Evolutionary conservation across 64 coral and sea anemone species (phyloP), one percentile per base, ranked within the genome.

Genomic region (Astreopora myriophthalma): DNA sequence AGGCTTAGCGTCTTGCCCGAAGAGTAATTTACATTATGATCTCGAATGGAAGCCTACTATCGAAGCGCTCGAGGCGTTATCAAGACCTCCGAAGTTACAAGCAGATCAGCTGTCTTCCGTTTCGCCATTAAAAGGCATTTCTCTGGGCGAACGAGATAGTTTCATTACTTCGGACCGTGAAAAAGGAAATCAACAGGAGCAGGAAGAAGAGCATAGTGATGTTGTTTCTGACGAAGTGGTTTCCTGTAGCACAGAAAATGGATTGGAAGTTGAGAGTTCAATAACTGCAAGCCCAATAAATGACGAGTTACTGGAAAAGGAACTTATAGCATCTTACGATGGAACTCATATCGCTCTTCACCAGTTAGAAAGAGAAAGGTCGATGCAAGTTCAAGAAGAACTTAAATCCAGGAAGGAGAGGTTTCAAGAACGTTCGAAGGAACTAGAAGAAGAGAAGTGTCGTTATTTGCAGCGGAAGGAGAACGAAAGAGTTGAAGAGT

Each of bases 21-120:
- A 98, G 77, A 90, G 93, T 14, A 26, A 76, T 30, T 63, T 98
- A 40, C 34, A 7, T 32, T 98, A 98, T 62, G 93, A 94, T 79
- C 17, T 2, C 31, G 5, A 89, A 5, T 89, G 90, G 94, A 96
- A 83, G 68, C 51, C 83, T 6, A 96, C 89, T 5, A 19, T 7
- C 0, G 64, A 73, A 63, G 8, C 72, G 24, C 20, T 96, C 19
- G 61, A 91, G 13, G 88, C 87, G 22, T 91, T 82, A 23, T 86
- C 93, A n/a, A 71, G 80, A n/a, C 87, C 88, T 7, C 93, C 93
- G 8, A 0, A 1, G 5, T 57, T 95, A 42, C 67, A 46, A 32
- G 37, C 26, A 12, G 12, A 68, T 37, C 31, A 78, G 30, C 33
- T 33, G 26, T 22, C 36, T 8, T 33, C 39, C 1, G 9, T 90